Evolutionary conservation across 2,113 vertebrate species (phyloP), one percentile per base, ranked within the genome.

Genomic region (Brevimyrus niger): DNA sequence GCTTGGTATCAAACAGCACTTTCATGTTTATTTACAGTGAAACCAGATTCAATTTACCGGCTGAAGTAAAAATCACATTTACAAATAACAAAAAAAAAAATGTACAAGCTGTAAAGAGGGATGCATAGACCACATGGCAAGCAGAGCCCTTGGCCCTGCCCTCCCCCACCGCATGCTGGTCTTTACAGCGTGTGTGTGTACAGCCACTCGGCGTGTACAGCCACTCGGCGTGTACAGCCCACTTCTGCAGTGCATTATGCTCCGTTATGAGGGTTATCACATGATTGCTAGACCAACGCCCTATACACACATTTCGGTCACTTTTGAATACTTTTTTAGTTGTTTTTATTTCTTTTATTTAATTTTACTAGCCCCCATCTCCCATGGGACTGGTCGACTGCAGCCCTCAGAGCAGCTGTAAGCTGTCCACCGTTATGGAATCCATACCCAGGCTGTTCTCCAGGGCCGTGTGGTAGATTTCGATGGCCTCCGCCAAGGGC

Each of bases 401-500:
- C 9, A 10, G 1, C 88, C 38, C 82, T 96, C 93, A 96, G 91
- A 95, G 90, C 38, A 96, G 93, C 91, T 96, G 95, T 90, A 96
- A 90, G 89, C 93, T 93, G 0, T 96, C 95, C 90, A 94, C 92
- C 23, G 94, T 82, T 21, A 94, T 93, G 6, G 94, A 89, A 31
- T 97, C 96, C 92, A 97, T 92, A 65, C 96, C 94, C 5, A 97
- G 90, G n/a, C 95, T 93, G 76, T 96, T 96, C 90, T 97, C 97
- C 90, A 97, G 85, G 0, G 96, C 96, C 0, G 96, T 96, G 90
- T 97, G 97, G 89, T 97, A 98, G 35, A 96, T 94, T 87, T 96
- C 95, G 9, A 96, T 94, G 0, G 96, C 97, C 92, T 97, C 97
- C 86, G 96, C 96, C 44, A 98, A 94, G 0, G 97, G 96, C 88